Evolutionary conservation across 2,888 invertebrate genomes (phyloP), one percentile per base, ranked within the genome.

Genomic region (Stegophylla sp.): DNA sequence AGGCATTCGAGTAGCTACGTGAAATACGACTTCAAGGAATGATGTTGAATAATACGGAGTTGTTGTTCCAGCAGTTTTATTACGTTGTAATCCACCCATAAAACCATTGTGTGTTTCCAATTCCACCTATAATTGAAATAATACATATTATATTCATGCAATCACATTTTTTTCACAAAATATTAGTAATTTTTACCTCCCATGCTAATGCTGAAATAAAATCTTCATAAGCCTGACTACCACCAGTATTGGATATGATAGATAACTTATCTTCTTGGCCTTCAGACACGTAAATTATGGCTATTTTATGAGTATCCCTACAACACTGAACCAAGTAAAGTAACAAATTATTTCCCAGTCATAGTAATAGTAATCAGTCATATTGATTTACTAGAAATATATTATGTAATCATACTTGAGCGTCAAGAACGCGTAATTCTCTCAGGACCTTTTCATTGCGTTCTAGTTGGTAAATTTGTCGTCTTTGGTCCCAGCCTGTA

Each of bases 221-320:
- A 84, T 92, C 93, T 87, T 99, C 98, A 87, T 97, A 99, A 51
- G 93, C 94, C 83, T 93, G 92, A 86, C 97, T 98, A 45, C 97
- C 98, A 83, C 93, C 92, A 53, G 92, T 91, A 86, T 99, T 99
- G 13, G 93, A 92, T 20, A 94, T 88, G 85, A 99, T 98, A 61
- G 97, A 95, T 86, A 93, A 93, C 85, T 98, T 96, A 84, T 97
- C 96, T 87, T 98, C 98, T 86, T 99, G 99, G 0, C 98, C 98
- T 67, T 93, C 93, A n/a, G 93, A 96, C 23, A 99, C 98, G 87
- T 97, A 99, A 85, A 99, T 96, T 69, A 99, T 96, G 23, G 98
- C 99, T 85, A 97, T 92, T 88, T 98, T 97, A 87, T 97, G 97
- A 0, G 96, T 95, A 86, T 97, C 96, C 15, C 97, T 90, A 84